These are phyloP conservation scores for Nematolebias whitei DNA, from an alignment of 2,113 vertebrate species.

Conservation along the genomic window DNA sequence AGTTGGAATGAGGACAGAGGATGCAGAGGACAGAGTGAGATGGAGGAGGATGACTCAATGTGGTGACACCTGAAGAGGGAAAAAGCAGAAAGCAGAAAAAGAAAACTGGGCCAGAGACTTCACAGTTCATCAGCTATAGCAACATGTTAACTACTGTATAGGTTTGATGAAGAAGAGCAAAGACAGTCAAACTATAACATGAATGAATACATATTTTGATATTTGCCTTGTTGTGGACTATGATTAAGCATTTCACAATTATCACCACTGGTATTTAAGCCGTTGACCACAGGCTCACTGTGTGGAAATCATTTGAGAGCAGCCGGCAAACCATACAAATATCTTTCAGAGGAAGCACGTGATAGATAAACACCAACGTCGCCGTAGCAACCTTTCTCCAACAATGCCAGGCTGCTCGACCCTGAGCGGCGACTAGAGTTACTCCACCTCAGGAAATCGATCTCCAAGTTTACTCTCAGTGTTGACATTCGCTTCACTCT, in stretches of 20 bases:
- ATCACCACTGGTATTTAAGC: too few relatives aligned
- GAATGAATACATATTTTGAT: background rate
- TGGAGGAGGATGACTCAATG: too few relatives aligned
- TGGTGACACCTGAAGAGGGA: too few relatives aligned
- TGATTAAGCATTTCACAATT: too few relatives aligned
- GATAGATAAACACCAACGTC: constrained; percentile 57
- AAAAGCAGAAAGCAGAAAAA: too few relatives aligned
- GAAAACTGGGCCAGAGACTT: too few relatives aligned
- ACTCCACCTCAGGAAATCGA: constrained; percentile 50
- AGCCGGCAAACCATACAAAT: constrained; percentile 40
- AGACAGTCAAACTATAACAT: background rate
- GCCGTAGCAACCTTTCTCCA: constrained; percentile 61
- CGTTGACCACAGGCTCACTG: too few relatives aligned
- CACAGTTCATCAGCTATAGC: too few relatives aligned
- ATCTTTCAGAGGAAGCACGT: constrained; percentile 47
- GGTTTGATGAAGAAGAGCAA: background rate
- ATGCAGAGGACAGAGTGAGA: too few relatives aligned
- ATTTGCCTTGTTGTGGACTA: too few relatives aligned
- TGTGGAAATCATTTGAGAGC: background rate
- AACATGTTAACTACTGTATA: too few relatives aligned
- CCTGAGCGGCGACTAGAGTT: constrained; percentile 49
- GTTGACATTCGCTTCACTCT: constrained; percentile 2
- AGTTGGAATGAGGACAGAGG: too few relatives aligned
- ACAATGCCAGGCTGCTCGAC: constrained; percentile 51
- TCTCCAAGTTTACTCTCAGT: constrained; percentile 47